Conservation (phyloP, 2,797 vertebrate species). For the Tokudaia muenninki region DNA sequence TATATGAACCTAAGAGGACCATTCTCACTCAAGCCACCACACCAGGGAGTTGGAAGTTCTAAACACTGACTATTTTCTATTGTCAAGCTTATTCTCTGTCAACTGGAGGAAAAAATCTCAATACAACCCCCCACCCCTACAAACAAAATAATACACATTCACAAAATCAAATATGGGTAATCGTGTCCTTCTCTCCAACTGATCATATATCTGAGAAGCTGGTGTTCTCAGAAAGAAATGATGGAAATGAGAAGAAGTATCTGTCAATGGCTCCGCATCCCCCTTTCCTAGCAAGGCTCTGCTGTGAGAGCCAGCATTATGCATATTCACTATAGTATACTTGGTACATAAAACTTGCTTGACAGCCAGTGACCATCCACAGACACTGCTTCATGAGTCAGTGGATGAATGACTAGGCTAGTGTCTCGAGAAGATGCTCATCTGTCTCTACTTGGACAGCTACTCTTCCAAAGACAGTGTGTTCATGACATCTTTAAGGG, state of each 20-base stretch:
- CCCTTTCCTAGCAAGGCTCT: background rate
- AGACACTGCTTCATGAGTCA: background rate
- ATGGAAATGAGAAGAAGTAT: background rate
- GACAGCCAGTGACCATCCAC: background rate
- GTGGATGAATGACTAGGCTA: background rate
- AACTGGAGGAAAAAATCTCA: background rate
- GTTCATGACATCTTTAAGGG: background rate
- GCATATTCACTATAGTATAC: background rate
- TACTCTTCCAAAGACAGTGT: background rate
- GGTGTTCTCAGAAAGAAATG: background rate
- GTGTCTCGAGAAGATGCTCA: background rate
- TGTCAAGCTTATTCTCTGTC: background rate
- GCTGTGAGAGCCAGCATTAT: background rate
- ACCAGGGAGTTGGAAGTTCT: background rate
- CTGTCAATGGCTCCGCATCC: fast-evolving
- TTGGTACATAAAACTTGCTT: background rate
- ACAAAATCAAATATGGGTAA: background rate
- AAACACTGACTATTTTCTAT: background rate
- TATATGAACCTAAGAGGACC: background rate
- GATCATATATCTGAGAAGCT: background rate
- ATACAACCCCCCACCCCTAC: background rate
- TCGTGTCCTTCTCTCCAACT: background rate
- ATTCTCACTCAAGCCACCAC: background rate
- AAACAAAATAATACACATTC: background rate
- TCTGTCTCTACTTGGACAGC: background rate